A percentile compares a stretch with the other conserved stretches of the same genome.
These are phyloP conservation scores for Clusia tigrina DNA, from an alignment of 2,888 invertebrate species.

Conservation along the genomic window DNA sequence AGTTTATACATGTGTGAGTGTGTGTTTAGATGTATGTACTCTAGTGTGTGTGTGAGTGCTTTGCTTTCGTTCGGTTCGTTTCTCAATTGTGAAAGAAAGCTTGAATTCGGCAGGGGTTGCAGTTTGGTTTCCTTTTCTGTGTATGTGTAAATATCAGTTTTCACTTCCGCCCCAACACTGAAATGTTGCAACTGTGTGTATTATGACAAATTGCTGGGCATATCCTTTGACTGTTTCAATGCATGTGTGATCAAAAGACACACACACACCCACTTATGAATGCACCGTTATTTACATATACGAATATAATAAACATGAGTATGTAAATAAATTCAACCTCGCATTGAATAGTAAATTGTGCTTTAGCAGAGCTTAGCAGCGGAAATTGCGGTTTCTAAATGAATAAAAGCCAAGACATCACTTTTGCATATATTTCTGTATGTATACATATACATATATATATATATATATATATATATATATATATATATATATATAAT, in stretches of 20 bases:
- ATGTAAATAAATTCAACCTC: not conserved
- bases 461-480: no score
- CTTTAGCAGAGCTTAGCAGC: not conserved
- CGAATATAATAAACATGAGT: constrained; percentile 19
- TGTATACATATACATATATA: no score
- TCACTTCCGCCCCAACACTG: not conserved
- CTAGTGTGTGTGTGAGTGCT: not conserved
- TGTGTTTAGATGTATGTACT: constrained; percentile 3
- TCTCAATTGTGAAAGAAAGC: not conserved
- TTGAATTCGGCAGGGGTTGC: constrained; percentile 10
- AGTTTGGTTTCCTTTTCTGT: constrained; percentile 17
- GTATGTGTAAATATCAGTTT: constrained; percentile 8
- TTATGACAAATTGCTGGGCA: constrained; percentile 2
- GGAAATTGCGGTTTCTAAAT: not conserved
- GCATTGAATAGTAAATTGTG: not conserved
- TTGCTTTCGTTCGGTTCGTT: not conserved
- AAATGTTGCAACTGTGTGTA: not conserved
- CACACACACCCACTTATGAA: constrained; percentile 9
- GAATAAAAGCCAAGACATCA: not conserved
- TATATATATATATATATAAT: no score
- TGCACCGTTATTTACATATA: constrained; percentile 25
- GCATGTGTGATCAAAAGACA: constrained; percentile 12
- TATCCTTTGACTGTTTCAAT: not conserved
- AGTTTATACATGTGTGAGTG: constrained; percentile 9
- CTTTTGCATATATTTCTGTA: no score